Conservation (phyloP, 2,113 vertebrate species). For the Polypterus bichir region DNA sequence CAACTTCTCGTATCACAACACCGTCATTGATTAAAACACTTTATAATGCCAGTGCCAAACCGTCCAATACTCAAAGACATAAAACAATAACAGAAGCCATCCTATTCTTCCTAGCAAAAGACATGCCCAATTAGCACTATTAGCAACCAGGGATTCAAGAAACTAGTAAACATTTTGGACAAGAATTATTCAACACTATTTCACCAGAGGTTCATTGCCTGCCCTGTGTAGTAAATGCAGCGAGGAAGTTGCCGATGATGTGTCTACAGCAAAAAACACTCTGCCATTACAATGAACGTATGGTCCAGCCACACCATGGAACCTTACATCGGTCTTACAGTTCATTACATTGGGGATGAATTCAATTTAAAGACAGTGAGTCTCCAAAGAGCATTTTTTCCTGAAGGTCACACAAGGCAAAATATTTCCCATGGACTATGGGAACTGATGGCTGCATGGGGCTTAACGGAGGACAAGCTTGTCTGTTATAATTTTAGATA, state of each 20-base stretch:
- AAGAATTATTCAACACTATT: slow-evolving; percentile 6
- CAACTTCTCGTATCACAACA: not conserved
- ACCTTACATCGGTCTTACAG: slow-evolving; percentile 3
- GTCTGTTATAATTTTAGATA: no score
- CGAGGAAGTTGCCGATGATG: not conserved
- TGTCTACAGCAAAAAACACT: not conserved
- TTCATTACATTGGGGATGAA: not conserved
- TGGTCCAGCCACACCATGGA: slow-evolving; percentile 10
- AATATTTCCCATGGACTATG: no score
- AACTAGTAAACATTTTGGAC: not conserved
- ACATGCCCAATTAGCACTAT: not conserved
- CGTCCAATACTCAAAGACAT: not conserved
- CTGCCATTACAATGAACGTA: slow-evolving; percentile 3
- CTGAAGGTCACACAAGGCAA: no score
- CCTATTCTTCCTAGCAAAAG: slow-evolving; percentile 1
- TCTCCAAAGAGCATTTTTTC: no score
- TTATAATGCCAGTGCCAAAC: slow-evolving; percentile 2
- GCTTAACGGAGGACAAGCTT: no score
- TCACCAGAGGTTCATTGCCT: slow-evolving; percentile 3
- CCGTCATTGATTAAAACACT: not conserved
- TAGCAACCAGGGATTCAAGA: not conserved
- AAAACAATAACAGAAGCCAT: not conserved
- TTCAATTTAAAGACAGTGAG: no score
- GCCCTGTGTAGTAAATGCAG: not conserved
- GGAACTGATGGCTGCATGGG: no score